Base-by-base conservation (phyloP, 2,888 invertebrate genomes). In the Calephelis perditalis region DNA sequence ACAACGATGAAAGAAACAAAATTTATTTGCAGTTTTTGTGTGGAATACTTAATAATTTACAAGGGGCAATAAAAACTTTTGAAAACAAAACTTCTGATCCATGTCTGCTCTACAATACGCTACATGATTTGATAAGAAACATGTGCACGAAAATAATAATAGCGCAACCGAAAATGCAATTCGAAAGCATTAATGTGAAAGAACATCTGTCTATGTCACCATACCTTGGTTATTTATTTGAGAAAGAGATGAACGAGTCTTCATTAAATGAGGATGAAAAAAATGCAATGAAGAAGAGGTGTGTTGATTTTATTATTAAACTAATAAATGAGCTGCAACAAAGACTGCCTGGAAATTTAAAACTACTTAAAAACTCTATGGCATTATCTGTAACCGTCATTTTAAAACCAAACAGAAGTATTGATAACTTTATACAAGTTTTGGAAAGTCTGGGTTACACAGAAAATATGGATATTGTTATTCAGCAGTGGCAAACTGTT, bases 401-500 rank as follows among this genome's bases (percentile, higher is more conserved):
- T 58, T 59, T 65, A 58, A 66, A 65, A 61, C 64, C 61, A 64
- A 66, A 59, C 56, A 65, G 62, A 62, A 62, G 56, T 58, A 62
- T 60, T 55, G 58, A 63, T 58, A 62, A 61, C 57, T 62, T 66
- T 56, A 57, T 62, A 63, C 61, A 58, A 55, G 63, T 63, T 57
- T 60, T 62, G 57, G 64, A 66, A 63, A 62, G 62, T 57, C 55
- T 61, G 54, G 62, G 58, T 57, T 65, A 62, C 56, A 60, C 63
- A 59, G 63, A 64, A 60, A 59, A 63, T 57, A 61, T 64, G 40
- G 62, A 67, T 65, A 63, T 59, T 54, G 56, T 67, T 63, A 58
- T 66, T 8, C 64, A 67, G 58, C 62, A 66, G 60, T 64, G 62
- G 63, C 64, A 66, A 61, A 67, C 65, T 61, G 59, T 63, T 62